Evolutionary conservation across 2,797 vertebrate species (phyloP), one percentile per base, ranked within the genome.

Genomic region (Sciurus vulgaris): DNA sequence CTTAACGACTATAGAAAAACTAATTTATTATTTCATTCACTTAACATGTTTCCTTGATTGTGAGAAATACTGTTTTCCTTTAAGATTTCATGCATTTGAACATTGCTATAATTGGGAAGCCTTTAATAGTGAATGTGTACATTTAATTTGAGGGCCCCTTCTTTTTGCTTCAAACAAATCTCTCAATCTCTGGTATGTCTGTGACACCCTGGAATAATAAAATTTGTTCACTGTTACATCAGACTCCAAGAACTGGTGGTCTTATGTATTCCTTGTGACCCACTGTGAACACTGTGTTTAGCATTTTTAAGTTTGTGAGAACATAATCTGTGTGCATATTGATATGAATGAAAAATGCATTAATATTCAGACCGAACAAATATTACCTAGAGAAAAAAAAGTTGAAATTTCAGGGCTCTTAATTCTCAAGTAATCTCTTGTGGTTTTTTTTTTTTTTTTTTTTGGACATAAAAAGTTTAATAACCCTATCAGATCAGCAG

Each of bases 1-100:
- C 35, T 65, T 74, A 72, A 54, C 89, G 63, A 88, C 12, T 89
- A 1, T 78, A 44, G 70, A 78, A 91, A 89, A n/a, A 94, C 28
- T 22, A 95, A 0, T 81, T 49, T 7, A 47, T 70, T 92, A 67
- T 79, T 86, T 95, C 18, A 73, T 73, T 93, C 7, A 94, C 44
- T 51, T 95, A 67, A 91, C 38, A 78, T n/a, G 54, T 65, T 85
- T 92, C 15, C 54, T 89, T 95, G 49, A 61, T 94, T 93, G 35
- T 91, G 54, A 92, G 69, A 70, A 28, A 78, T 83, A 63, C 2
- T 73, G 0, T 92, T 95, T 94, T 84, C 30, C 38, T 63, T 61
- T 73, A 91, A 88, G 56, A 56, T 88, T 72, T 2, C 26, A 56
- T 91, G 5, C 26, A 69, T 96, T 74, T 82, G 92, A 77, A 77